Evolutionary conservation across 2,888 invertebrate genomes (phyloP), one percentile per base, ranked within the genome.

Genomic region (Melinaea menophilus): DNA sequence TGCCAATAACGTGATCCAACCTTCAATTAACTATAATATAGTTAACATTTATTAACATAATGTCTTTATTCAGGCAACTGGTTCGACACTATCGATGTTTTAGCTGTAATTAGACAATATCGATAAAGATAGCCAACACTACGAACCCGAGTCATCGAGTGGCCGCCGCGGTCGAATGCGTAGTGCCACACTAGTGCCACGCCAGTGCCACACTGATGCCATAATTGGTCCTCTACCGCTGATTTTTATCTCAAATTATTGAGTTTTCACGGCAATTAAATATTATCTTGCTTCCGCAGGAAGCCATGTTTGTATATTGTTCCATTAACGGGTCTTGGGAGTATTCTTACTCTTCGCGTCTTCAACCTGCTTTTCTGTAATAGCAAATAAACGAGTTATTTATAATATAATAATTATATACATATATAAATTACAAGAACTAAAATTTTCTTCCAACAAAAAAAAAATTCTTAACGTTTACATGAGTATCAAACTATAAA

Each of bases 181-280:
- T 79, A 78, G 76, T 78, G 76, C 82, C 83, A 82, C 85, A 83
- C 78, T 51, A 51, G 31, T 51, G 51, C 51, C 51, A 41, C 41
- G 51, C 51, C 31, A 51, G 51, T 51, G 51, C 51, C 51, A 51
- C 73, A 78, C 79, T 78, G 80, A 78, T 75, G 78, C 84, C 75
- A 85, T 89, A 89, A 89, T 89, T 88, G 88, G 86, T 87, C 81
- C 80, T 75, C 77, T 78, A 78, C 79, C 79, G 79, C 81, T 80
- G 89, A 89, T 89, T 88, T 88, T 88, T 89, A 89, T 89, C 89
- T 85, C 72, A 85, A 86, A 86, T 88, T 88, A 88, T 89, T 88
- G 88, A 86, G 86, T 88, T 89, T 89, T 89, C 88, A 85, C 89
- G 87, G 87, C 88, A 89, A 89, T 88, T 89, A 89, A 85, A 85